These are phyloP conservation scores for Rhinogobius similis DNA, from an alignment of 2,113 vertebrate genomes.

Conservation along the genomic window DNA sequence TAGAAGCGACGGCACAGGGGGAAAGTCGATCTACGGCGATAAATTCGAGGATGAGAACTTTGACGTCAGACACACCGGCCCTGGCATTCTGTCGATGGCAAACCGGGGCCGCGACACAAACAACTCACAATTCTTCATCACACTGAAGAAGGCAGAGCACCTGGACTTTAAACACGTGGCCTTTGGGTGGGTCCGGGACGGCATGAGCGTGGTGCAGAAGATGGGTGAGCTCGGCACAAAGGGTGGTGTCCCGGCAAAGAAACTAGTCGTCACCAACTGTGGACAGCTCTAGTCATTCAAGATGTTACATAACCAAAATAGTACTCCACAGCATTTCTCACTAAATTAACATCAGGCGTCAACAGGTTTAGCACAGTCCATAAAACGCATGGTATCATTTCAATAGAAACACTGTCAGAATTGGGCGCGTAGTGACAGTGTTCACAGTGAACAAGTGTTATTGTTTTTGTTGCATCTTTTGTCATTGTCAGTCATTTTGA, in stretches of 20 bases:
- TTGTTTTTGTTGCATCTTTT: slow-evolving; percentile 45
- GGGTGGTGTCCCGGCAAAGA: slow-evolving; percentile 80
- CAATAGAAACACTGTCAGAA: not conserved
- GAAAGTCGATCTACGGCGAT: slow-evolving; percentile 88
- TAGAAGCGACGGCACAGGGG: slow-evolving; percentile 86
- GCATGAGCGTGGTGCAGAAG: slow-evolving; percentile 88
- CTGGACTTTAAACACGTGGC: slow-evolving; percentile 95
- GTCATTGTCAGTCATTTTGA: slow-evolving; percentile 37
- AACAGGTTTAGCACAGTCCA: slow-evolving; percentile 19
- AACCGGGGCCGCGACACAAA: slow-evolving; percentile 88
- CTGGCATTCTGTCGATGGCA: slow-evolving; percentile 93
- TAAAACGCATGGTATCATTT: slow-evolving; percentile 11
- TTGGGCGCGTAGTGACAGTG: no score
- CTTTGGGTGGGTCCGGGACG: slow-evolving; percentile 89
- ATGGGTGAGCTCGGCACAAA: slow-evolving; percentile 88
- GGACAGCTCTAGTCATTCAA: slow-evolving; percentile 80
- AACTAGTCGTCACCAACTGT: slow-evolving; percentile 85
- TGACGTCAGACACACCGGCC: slow-evolving; percentile 85
- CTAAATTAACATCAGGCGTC: slow-evolving; percentile 13
- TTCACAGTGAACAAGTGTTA: no score
- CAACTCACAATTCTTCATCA: slow-evolving; percentile 96
- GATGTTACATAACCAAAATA: not conserved
- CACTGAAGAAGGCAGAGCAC: slow-evolving; percentile 89
- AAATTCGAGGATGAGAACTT: slow-evolving; percentile 95
- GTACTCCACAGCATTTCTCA: not conserved